Percentiles rank a stretch among this genome's conserved stretches.
Conservation (phyloP, 2,888 invertebrate species). For the Chirona hameri region DNA sequence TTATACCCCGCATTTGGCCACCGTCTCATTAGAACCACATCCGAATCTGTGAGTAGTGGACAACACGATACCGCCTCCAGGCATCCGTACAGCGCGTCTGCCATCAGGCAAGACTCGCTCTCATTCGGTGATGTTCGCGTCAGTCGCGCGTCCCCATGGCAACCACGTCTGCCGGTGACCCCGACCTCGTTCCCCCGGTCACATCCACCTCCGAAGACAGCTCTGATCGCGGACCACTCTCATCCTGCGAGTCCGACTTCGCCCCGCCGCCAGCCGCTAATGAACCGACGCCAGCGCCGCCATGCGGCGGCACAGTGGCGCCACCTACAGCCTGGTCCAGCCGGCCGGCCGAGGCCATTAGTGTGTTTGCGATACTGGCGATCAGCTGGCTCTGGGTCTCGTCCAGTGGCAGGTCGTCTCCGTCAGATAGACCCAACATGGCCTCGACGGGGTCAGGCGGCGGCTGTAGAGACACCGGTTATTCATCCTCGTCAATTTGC, state of each 20-base stretch:
- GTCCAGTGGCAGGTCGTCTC: conserved; percentile 1
- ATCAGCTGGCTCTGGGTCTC: background rate
- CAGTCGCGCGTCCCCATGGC: background rate
- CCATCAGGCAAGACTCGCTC: no score
- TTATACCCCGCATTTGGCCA: no score
- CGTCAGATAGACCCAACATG: background rate
- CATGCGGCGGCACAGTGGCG: background rate
- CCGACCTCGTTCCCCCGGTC: background rate
- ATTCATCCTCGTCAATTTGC: no score
- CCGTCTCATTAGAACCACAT: no score
- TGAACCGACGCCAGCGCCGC: background rate
- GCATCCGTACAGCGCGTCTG: no score
- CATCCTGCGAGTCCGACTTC: background rate
- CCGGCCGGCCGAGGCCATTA: background rate
- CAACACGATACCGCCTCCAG: no score
- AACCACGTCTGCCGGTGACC: background rate
- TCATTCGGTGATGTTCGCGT: background rate
- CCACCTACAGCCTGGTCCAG: background rate
- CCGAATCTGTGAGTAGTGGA: no score
- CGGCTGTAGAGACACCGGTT: background rate
- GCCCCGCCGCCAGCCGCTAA: background rate
- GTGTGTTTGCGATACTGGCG: conserved; percentile 2
- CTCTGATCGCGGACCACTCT: no score
- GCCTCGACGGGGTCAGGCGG: background rate
- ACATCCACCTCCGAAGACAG: background rate